Evolutionary conservation across 2,113 vertebrate genomes (phyloP), one percentile per base, ranked within the genome.

Genomic region (Rhea americana): DNA sequence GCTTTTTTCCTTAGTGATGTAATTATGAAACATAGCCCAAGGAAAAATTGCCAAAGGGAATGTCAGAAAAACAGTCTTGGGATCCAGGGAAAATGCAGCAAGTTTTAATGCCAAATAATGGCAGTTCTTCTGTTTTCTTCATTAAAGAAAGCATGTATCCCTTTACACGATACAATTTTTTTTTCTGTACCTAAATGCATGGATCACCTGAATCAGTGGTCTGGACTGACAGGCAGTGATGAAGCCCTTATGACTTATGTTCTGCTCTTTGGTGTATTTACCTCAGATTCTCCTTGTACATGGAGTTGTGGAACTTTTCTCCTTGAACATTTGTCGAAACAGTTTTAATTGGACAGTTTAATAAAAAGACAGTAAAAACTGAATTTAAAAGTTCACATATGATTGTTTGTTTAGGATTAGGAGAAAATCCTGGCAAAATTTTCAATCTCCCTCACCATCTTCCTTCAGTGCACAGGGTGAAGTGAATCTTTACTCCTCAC

Each of bases 401-500:
- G 21, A 5, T 17, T 50, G 24, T 65, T 5, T 35, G 56, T 35
- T 66, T 39, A 53, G 20, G 7, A 37, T 63, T 11, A 4, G 1
- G 19, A 13, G 7, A 6, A 85, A 79, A 73, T 4, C 39, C 0
- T 35, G 18, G 2, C 47, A 16, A 21, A 24, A 62, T 74, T 90
- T 74, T 3, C 4, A 13, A 2, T n/a, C 25, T 24, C 20, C 11
- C 3, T 9, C 2, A 32, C 14, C 55, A 18, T 16, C 17, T 47
- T 58, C 55, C 55, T 58, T 58, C 18, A 19, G 1, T 19, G 41
- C 0, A 7, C 17, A 15, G 11, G 4, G 16, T 3, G 73, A 74
- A 15, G 0, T 7, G 11, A 13, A 41, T 63, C 1, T 51, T 30
- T 47, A 2, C 3, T n/a, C 4, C 45, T 4, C 5, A 56, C 3